phyloP scores from a whole-genome alignment of 2,888 invertebrate species.

The Oegoconia quadripuncta region DNA sequence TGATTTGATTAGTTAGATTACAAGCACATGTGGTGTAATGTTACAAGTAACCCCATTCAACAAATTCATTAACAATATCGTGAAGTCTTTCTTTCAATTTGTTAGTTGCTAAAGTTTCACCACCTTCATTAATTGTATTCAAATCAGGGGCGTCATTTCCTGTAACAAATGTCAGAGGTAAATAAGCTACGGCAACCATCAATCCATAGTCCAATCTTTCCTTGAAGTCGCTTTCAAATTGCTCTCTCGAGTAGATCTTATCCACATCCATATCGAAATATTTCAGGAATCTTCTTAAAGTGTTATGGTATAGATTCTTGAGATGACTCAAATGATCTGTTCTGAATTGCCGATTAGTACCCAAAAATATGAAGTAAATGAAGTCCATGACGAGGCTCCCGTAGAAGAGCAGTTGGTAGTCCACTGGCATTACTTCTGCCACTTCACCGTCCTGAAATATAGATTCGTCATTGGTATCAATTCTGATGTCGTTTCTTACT shows the following conservation, averaged over 20 bases:
- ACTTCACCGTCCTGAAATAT: slow-evolving; percentile 29
- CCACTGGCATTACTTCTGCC: slow-evolving; percentile 29
- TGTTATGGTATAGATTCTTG: slow-evolving; percentile 31
- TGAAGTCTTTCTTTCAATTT: background rate
- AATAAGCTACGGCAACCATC: slow-evolving; percentile 15
- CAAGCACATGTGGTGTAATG: no score
- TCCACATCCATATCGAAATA: slow-evolving; percentile 36
- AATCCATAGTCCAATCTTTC: slow-evolving; percentile 20
- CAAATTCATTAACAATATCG: background rate
- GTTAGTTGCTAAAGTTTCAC: background rate
- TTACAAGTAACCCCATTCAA: no score
- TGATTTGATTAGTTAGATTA: no score
- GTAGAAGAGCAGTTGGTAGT: slow-evolving; percentile 34
- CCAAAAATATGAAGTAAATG: slow-evolving; percentile 32
- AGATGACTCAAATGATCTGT: slow-evolving; percentile 29
- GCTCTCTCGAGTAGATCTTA: slow-evolving; percentile 27
- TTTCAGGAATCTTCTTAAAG: slow-evolving; percentile 25
- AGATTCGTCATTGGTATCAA: no score
- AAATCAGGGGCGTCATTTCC: slow-evolving; percentile 32
- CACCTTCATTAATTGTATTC: slow-evolving; percentile 14
- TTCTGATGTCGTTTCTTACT: no score
- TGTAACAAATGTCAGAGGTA: slow-evolving; percentile 30
- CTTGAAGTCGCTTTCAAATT: slow-evolving; percentile 33
- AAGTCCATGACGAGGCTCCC: slow-evolving; percentile 34
- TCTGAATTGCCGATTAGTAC: slow-evolving; percentile 34